A percentile compares a stretch with the other conserved stretches of the same genome.
These are phyloP conservation scores for Yponomeuta sedellus DNA, from an alignment of 2,888 invertebrate genomes.

Conservation along the genomic window DNA sequence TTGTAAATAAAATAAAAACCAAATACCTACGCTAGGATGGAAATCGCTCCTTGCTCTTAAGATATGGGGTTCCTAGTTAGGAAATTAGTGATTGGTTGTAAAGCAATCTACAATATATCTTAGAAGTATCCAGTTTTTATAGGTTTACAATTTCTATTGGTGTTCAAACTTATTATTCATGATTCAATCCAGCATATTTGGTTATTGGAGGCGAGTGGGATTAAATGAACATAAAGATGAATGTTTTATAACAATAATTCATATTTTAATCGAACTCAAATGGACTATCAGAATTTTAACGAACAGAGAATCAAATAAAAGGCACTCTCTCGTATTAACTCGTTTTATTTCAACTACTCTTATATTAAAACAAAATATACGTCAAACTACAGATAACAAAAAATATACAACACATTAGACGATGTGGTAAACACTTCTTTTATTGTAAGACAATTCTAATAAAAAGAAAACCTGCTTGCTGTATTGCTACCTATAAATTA, in stretches of 20 bases:
- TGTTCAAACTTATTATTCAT: no score
- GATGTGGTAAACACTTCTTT: neutral
- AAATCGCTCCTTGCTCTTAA: no score
- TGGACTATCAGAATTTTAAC: neutral
- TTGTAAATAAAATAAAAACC: no score
- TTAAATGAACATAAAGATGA: neutral
- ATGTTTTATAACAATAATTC: conserved; percentile 16
- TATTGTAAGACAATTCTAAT: neutral
- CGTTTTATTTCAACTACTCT: conserved; percentile 4
- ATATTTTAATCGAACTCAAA: conserved; percentile 1
- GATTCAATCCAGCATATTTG: no score
- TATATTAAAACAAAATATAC: neutral
- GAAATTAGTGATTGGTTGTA: no score
- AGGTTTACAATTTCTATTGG: no score
- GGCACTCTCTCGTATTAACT: neutral
- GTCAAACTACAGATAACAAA: neutral
- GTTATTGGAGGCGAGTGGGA: no score
- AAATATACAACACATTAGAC: neutral
- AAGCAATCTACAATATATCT: no score
- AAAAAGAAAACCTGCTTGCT: neutral
- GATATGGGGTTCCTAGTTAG: no score
- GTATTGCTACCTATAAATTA: neutral
- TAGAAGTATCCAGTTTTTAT: no score
- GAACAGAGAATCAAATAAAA: neutral
- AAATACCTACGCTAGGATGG: no score